Percentiles rank a stretch among this genome's conserved stretches.
These are phyloP conservation scores for Phalera bucephala DNA, from an alignment of 2,888 invertebrate genomes.

Conservation along the genomic window DNA sequence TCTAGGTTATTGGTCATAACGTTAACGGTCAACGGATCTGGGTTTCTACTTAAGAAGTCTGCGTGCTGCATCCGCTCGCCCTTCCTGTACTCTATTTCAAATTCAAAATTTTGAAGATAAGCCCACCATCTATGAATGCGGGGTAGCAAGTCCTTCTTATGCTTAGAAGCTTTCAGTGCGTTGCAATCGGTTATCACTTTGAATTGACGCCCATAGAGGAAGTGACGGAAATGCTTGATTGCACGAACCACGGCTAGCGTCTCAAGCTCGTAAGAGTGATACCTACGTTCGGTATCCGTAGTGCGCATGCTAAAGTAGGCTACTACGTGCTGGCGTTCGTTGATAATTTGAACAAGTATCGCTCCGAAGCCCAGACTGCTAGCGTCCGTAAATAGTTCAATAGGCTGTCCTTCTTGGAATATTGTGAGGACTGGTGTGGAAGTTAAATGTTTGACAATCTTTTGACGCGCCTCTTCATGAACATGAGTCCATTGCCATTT, in stretches of 20 bases:
- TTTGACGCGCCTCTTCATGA: too few species aligned
- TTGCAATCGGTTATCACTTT: slow-evolving; percentile 29
- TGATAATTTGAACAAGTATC: neutral
- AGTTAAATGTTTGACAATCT: too few species aligned
- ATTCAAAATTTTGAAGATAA: slow-evolving; percentile 28
- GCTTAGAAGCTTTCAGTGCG: slow-evolving; percentile 33
- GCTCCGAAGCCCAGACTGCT: too few species aligned
- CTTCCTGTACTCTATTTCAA: too few species aligned
- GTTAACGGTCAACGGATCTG: too few species aligned
- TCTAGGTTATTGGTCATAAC: too few species aligned
- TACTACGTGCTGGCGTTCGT: slow-evolving; percentile 3
- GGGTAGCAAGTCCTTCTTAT: slow-evolving; percentile 33
- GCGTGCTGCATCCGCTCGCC: too few species aligned
- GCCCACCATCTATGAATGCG: slow-evolving; percentile 40
- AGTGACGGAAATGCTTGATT: slow-evolving; percentile 36
- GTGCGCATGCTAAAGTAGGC: slow-evolving; percentile 5
- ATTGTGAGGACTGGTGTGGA: too few species aligned
- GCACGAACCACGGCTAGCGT: slow-evolving; percentile 19
- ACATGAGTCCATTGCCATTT: too few species aligned
- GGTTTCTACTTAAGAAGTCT: too few species aligned
- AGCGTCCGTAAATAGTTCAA: too few species aligned
- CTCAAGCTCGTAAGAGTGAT: slow-evolving; percentile 8
- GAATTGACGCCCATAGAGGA: slow-evolving; percentile 17
- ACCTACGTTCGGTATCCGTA: slow-evolving; percentile 5
- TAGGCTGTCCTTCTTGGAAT: too few species aligned